Evolutionary conservation across 2,888 invertebrate genomes (phyloP), one percentile per base, ranked within the genome.

Genomic region (Trichacis sp.): DNA sequence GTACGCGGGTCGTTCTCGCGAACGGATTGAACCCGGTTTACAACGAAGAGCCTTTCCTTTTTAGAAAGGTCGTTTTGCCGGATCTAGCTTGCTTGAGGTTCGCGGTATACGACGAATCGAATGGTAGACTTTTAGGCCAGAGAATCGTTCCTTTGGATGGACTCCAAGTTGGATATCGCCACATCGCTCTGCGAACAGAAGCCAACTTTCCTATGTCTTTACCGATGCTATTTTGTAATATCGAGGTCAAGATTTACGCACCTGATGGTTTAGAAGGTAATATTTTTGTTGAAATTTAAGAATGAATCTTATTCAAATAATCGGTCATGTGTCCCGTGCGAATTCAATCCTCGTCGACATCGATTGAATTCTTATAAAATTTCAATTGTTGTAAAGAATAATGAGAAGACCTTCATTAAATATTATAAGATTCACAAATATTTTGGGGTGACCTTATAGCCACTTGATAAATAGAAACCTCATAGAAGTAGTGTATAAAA

Each of bases 21-120:
- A 99, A 99, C 82, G 99, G 99, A 6, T 89, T 99, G 68, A 99
- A 99, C 87, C 99, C 99, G 0, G 96, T 99, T 1, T 99, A 99
- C 86, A 98, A 98, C 83, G 99, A 98, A 85, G 98, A 98, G 81
- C 92, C 98, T 0, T 99, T 99, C 86, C 88, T 98, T 19, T 99
- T 99, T 85, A 89, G 99, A 79, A 99, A 99, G 89, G 98, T 99
- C 38, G 98, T 99, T 0, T 87, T 99, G 24, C 99, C 99, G 0
- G 99, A 99, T 87, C 85, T 99, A 76, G 99, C 99, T 0, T 98
- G 98, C 5, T 87, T 99, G 12, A 90, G 99, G 14, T 97, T 99
- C 83, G 99, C 97, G 0, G 99, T 99, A 3, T 99, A 97, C 87
- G 99, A 99, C 84, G 99, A 99, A 86, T 82, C 84, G 1, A 97